Evolutionary conservation across 2,888 invertebrate species (phyloP), one percentile per base, ranked within the genome.

Genomic region (Agrotis clavis): DNA sequence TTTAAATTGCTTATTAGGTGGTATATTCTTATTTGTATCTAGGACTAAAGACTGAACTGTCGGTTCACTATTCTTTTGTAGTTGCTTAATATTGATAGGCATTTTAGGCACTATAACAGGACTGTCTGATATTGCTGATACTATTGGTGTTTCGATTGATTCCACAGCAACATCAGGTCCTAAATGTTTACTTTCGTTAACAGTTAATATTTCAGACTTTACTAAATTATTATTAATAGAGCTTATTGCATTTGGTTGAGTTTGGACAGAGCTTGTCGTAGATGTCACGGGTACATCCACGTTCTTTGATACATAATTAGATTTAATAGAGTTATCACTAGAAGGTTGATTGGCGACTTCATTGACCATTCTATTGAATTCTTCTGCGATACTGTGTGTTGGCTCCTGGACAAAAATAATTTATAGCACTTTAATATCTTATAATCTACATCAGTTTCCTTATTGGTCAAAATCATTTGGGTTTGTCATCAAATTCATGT

Each of bases 51-150:
- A 85, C 86, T 92, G 93, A 81, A 88, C 85, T 82, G 77, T 88
- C 83, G 86, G 90, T 77, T 95, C 96, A 91, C 90, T 91, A 91
- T 79, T 92, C 86, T 94, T 96, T 88, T 92, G 94, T 79, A 88
- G 87, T 89, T 93, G 93, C 89, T 95, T 95, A 88, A 90, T 84
- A 88, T 91, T 94, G 79, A 92, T 88, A 90, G 96, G 94, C 91
- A 96, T 91, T 94, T 96, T 97, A 90, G 96, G 96, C 92, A 97
- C 97, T 91, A 97, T 97, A 91, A 97, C 97, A 87, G 97, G 97
- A 86, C 97, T 97, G 89, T 97, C 97, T 71, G 97, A 97, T 94
- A 97, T 97, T 79, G 98, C 98, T 78, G 98, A 98, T 70, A 98
- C 98, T 81, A 98, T 97, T 59, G 98, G 98, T 45, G 97, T 97